Evolutionary conservation across 2,113 vertebrate genomes (phyloP).

Genomic region (Menidia beryllina): DNA sequence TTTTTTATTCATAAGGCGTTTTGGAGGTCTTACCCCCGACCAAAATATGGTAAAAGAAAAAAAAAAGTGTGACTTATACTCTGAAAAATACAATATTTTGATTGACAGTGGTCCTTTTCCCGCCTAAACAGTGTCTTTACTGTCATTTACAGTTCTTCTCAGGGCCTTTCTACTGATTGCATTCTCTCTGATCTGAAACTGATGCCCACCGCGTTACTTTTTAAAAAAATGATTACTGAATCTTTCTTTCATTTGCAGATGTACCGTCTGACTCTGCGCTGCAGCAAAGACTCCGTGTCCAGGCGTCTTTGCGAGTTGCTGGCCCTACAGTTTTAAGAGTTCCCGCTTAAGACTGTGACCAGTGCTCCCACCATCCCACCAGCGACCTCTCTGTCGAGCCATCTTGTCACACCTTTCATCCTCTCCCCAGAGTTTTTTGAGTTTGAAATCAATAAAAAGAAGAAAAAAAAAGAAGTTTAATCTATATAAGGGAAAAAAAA

Average conservation of each 20-base stretch:
- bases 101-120: too few relatives aligned
- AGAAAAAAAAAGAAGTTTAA: conserved; percentile 65
- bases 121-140: too few relatives aligned
- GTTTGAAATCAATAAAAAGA: conserved; percentile 8
- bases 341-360: conserved; percentile 34
- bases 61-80: too few relatives aligned
- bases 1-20: too few relatives aligned
- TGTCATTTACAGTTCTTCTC: too few relatives aligned
- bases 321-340: conserved; percentile 87
- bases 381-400: conserved; percentile 47
- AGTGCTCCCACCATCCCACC: conserved; percentile 61
- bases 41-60: too few relatives aligned
- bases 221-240: not conserved
- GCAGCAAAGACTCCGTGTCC: conserved; percentile 92
- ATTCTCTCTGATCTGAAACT: too few relatives aligned
- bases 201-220: not conserved
- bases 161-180: too few relatives aligned
- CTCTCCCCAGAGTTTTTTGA: conserved; percentile 59
- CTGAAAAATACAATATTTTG: too few relatives aligned
- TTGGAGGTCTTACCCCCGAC: too few relatives aligned
- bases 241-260: conserved; percentile 76
- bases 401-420: conserved; percentile 13
- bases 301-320: conserved; percentile 90
- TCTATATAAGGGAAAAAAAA: conserved; percentile 79
- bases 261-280: conserved; percentile 93